A percentile compares a stretch with the other conserved stretches of the same genome.
phyloP scores from a whole-genome alignment of 2,888 invertebrate genomes.

The Phaonia tiefii region DNA sequence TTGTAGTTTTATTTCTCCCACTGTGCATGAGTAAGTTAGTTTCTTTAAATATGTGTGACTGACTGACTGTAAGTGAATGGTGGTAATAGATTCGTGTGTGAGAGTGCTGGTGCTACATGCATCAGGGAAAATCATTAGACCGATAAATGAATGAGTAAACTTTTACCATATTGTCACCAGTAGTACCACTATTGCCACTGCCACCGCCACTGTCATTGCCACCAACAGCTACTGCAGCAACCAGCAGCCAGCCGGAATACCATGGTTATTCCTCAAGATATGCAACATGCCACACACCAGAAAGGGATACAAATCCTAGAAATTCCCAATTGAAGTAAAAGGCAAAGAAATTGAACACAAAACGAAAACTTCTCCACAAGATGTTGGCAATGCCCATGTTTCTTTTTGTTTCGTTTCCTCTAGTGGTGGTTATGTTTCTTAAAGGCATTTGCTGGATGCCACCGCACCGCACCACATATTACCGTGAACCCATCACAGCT shows the following conservation, averaged over 20 bases:
- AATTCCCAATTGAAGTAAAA: constrained; percentile 1
- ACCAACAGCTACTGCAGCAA: not conserved
- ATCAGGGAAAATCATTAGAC: constrained; percentile 73
- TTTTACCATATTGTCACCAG: constrained; percentile 68
- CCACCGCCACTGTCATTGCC: constrained; percentile 27
- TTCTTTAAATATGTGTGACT: not conserved
- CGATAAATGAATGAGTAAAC: constrained; percentile 73
- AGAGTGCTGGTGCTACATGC: constrained; percentile 61
- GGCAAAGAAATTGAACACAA: not conserved
- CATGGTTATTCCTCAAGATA: constrained; percentile 46
- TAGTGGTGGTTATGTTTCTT: not conserved
- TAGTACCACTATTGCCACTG: constrained; percentile 37
- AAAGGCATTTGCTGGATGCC: constrained; percentile 37
- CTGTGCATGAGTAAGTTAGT: constrained; percentile 25
- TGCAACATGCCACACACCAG: constrained; percentile 35
- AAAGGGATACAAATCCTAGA: constrained; percentile 2
- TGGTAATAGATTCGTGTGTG: constrained; percentile 30
- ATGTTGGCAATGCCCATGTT: too few species aligned
- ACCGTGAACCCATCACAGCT: constrained; percentile 62
- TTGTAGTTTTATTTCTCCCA: too few species aligned
- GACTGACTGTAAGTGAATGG: not conserved
- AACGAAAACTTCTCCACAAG: too few species aligned
- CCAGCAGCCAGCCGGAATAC: constrained; percentile 18
- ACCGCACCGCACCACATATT: constrained; percentile 42
- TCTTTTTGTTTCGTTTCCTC: not conserved